phyloP scores from a whole-genome alignment of 2,113 vertebrate genomes.

The Anoplopoma fimbria region DNA sequence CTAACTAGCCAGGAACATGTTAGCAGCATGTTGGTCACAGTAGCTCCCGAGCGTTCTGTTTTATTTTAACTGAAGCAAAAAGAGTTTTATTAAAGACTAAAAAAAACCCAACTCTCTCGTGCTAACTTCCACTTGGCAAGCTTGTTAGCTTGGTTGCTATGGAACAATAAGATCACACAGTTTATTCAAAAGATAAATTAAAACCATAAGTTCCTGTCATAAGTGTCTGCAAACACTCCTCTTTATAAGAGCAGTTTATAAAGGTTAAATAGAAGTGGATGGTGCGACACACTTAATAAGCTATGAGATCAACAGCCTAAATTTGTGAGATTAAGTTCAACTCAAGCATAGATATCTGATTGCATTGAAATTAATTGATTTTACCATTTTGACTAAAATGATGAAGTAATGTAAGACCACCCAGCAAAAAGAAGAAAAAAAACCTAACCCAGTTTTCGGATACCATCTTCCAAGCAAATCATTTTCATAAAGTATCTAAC shows the following conservation, averaged over 20 bases:
- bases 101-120: not conserved
- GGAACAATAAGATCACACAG: not conserved
- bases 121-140: not conserved
- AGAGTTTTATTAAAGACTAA: not conserved
- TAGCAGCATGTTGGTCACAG: not conserved
- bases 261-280: not conserved
- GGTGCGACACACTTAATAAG: no score
- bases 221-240: not conserved
- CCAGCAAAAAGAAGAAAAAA: not conserved
- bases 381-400: not conserved
- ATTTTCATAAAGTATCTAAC: constrained; percentile 21
- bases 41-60: not conserved
- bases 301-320: not conserved
- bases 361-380: not conserved
- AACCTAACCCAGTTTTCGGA: not conserved
- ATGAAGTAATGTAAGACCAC: no score
- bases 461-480: not conserved
- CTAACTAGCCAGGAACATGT: no score
- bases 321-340: no score
- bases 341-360: not conserved
- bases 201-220: not conserved
- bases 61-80: not conserved
- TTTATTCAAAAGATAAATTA: not conserved
- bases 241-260: not conserved
- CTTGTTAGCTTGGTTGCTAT: not conserved